A percentile compares a stretch with the other conserved stretches of the same genome.
Conservation (phyloP, 2,113 vertebrate genomes). For the Shinisaurus crocodilurus region DNA sequence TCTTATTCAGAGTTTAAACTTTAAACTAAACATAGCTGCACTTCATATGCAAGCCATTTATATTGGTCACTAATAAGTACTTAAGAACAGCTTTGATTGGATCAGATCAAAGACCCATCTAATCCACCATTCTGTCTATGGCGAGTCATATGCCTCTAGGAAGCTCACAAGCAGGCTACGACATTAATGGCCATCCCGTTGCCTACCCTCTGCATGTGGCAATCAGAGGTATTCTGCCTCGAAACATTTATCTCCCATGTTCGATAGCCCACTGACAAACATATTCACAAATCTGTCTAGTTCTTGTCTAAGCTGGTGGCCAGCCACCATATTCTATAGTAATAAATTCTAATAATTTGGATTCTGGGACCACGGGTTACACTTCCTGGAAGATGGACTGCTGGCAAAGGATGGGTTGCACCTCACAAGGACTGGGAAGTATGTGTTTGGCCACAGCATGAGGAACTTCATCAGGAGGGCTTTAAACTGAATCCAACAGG, state of each 20-base stretch:
- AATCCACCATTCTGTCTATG: background rate
- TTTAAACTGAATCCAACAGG: no score
- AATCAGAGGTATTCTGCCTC: background rate
- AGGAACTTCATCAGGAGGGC: no score
- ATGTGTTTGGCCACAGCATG: no score
- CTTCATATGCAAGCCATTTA: background rate
- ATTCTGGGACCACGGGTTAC: no score
- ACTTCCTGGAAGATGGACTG: no score
- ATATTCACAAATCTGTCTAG: background rate
- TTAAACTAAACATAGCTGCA: background rate
- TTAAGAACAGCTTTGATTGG: background rate
- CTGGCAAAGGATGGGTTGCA: no score
- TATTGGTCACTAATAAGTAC: background rate
- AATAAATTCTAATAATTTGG: no score
- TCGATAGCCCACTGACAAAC: background rate
- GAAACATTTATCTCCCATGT: background rate
- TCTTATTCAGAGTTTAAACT: conserved; percentile 5
- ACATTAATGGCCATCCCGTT: background rate
- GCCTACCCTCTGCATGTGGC: background rate
- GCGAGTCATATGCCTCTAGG: background rate
- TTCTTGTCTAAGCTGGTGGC: background rate
- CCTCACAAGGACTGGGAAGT: no score
- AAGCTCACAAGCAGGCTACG: background rate
- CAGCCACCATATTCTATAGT: background rate
- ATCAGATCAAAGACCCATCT: background rate